Base-by-base conservation (phyloP, 2,113 vertebrate genomes). In the Procavia capensis region DNA sequence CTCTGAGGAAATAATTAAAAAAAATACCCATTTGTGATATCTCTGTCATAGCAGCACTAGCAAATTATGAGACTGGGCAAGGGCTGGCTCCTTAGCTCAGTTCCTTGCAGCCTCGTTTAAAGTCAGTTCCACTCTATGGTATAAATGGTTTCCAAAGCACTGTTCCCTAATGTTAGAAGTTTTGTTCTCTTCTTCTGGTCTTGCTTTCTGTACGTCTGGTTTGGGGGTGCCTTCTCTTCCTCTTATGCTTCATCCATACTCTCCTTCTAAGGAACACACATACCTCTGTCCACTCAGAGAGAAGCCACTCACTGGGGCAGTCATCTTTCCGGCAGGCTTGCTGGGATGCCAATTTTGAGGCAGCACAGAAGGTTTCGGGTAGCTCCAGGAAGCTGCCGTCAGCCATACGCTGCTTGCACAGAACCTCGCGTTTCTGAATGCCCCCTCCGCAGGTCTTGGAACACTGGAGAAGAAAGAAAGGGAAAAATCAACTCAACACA, bases 271-370 rank as follows among this genome's bases (percentile, higher is more conserved):
- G n/a, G 66, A 45, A 6, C 31, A 50, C 4, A 95, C 96, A 19
- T 98, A 99, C 99, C 99, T 99, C 98, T 68, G 99, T 98, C 99
- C 99, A 99, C 80, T 99, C 98, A 6, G 98, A 98, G 64, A 99
- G 98, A 91, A 99, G 98, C 99, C 99, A 99, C 36, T 99, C 98
- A 9, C 97, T 98, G 34, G 99, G 99, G 81, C 99, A 99, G 85
- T 99, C 98, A 34, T 98, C 98, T 81, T 97, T 98, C 92, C 95
- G 98, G 96, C 99, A 99, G 54, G 95, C 79, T 96, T 99, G 98
- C 54, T 99, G 98, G 88, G 95, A 98, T 43, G 92, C 2, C 0
- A 98, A 99, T 64, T 96, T 98, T 25, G 96, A 96, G 22, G 96
- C 81, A 2, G 99, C 98, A 92, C 99, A 99, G 97, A 99, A 99